Evolutionary conservation across 2,888 invertebrate species (phyloP), one percentile per base, ranked within the genome.

Genomic region (Agonopterix alstromeriana): DNA sequence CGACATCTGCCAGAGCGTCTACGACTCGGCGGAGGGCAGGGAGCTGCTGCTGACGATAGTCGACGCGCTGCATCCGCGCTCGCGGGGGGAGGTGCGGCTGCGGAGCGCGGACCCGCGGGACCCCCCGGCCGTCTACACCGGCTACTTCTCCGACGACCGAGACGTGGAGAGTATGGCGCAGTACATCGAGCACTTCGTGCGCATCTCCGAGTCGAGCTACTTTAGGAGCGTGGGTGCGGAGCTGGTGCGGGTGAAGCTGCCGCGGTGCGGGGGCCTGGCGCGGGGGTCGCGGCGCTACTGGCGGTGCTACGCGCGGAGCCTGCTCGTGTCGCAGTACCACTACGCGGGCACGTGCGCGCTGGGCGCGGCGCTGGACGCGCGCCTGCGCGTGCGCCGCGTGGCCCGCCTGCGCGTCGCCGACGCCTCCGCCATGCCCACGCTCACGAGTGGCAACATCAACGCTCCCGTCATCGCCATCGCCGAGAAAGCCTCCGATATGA

Each of bases 101-200:
- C 83, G 98, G 47, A 96, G 96, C 60, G 96, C 96, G 73, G 97
- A 97, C 72, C 17, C 43, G 10, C 9, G 8, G n/a, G 93, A 94
- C 56, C 90, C 97, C 46, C 91, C 92, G 51, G 91, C 92, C 55
- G 90, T 97, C 47, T 93, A 94, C 60, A 89, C 91, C 0, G 90
- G 92, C 56, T 92, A 94, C 0, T 45, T 10, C 38, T 36, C 38
- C 9, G 45, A 36, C 14, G 38, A 8, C 10, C 11, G 8, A 0
- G 45, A 45, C 45, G 38, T 45, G 14, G 46, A 41, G 27, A 10
- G 10, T 8, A 11, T 35, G 40, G 35, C 10, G 12, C 10, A 12
- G 14, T 47, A 42, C 42, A 35, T 42, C 11, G 46, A 27, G 41
- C 8, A 41, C 35, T 46, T 42, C 36, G 40, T 55, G 92, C 94